Percentiles rank a stretch among this genome's conserved stretches.
phyloP scores from a whole-genome alignment of 2,888 invertebrate genomes.

The Eilema caniola region DNA sequence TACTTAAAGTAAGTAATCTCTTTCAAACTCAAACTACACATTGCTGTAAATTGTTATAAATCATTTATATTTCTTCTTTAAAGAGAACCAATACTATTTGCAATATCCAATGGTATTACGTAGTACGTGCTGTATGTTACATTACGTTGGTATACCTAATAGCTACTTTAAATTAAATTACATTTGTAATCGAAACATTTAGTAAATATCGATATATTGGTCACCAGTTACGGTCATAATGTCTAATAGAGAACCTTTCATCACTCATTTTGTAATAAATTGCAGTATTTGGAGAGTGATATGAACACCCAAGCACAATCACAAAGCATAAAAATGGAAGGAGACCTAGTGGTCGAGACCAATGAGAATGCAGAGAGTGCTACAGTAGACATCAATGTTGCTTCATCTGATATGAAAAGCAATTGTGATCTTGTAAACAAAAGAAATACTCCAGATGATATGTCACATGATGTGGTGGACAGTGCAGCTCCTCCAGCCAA shows the following conservation, averaged over 20 bases:
- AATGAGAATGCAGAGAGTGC: neutral
- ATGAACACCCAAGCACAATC: neutral
- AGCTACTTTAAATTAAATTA: neutral
- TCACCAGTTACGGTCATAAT: neutral
- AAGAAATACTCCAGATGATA: neutral
- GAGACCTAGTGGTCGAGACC: neutral
- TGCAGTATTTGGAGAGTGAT: constrained; percentile 7
- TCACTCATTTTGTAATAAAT: neutral
- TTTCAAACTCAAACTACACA: neutral
- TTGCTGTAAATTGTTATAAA: neutral
- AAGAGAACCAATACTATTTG: neutral
- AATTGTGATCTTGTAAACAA: neutral
- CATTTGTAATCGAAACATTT: neutral
- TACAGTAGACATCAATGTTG: neutral
- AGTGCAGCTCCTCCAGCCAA: constrained; percentile 49
- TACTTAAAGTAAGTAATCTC: constrained; percentile 78
- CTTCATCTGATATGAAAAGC: neutral
- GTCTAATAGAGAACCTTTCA: neutral
- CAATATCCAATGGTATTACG: neutral
- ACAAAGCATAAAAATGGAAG: neutral
- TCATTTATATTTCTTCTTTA: neutral
- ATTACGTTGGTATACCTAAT: neutral
- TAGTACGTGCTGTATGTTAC: neutral
- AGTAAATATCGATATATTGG: neutral
- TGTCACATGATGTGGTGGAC: neutral